phyloP scores from a whole-genome alignment of 2,113 vertebrate genomes.

The Tiliqua scincoides region DNA sequence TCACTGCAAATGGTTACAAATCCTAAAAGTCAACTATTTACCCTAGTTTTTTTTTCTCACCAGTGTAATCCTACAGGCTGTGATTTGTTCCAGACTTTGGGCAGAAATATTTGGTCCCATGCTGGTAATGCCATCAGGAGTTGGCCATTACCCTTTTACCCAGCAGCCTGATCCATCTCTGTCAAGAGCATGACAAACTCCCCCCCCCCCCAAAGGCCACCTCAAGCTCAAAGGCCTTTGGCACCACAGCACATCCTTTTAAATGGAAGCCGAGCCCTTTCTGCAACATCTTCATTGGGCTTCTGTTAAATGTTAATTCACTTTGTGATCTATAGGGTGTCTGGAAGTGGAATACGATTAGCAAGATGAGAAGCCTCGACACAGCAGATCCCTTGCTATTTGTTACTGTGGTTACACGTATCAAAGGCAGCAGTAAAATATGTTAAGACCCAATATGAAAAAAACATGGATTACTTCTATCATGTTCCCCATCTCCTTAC shows the following conservation, averaged over 20 bases:
- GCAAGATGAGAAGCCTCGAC: slow-evolving; percentile 38
- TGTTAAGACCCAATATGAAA: background rate
- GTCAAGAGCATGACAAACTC: background rate
- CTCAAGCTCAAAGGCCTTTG: background rate
- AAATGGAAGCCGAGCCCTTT: background rate
- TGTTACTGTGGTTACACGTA: slow-evolving; percentile 51
- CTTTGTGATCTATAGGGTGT: slow-evolving; percentile 39
- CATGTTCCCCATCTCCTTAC: slow-evolving; percentile 11
- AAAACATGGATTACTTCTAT: background rate
- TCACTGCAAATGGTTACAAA: background rate
- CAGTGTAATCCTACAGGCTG: background rate
- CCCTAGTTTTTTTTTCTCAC: background rate
- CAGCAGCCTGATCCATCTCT: background rate
- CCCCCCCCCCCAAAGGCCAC: slow-evolving; percentile 3
- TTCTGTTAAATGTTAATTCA: slow-evolving; percentile 30
- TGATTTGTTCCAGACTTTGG: background rate
- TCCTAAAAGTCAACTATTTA: background rate
- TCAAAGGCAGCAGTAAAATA: slow-evolving; percentile 36
- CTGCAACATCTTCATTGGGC: slow-evolving; percentile 2
- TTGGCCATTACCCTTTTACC: background rate
- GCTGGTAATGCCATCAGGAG: background rate
- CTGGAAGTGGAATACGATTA: slow-evolving; percentile 44
- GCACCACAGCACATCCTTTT: background rate
- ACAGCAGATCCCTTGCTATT: slow-evolving; percentile 3
- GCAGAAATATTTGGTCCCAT: background rate